phyloP scores from a whole-genome alignment of 2,797 vertebrate genomes.

The Paedocypris micromegethes region DNA sequence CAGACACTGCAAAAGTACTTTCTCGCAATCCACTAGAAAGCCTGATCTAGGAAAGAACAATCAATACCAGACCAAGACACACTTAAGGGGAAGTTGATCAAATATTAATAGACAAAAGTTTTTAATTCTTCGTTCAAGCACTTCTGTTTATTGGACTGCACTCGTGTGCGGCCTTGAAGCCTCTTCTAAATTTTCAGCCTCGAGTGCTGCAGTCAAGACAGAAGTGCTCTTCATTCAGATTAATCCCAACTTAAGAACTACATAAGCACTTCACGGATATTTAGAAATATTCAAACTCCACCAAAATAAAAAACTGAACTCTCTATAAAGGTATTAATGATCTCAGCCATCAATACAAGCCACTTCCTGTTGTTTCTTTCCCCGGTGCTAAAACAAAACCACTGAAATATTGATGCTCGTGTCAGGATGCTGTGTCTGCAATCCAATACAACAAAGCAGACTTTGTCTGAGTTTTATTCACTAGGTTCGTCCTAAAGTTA shows the following conservation, averaged over 20 bases:
- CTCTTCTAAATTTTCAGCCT: neutral
- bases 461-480: constrained; percentile 35
- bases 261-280: too few species aligned
- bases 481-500: constrained; percentile 3
- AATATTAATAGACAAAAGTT: constrained; percentile 47
- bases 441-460: constrained; percentile 60
- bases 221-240: neutral
- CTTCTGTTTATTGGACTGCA: constrained; percentile 17
- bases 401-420: constrained; percentile 71
- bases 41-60: constrained; percentile 52
- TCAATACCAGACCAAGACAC: constrained; percentile 52
- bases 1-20: neutral
- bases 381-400: constrained; percentile 58
- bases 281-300: too few species aligned
- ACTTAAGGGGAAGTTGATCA: constrained; percentile 50
- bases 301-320: constrained; percentile 14
- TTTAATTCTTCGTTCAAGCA: constrained; percentile 1
- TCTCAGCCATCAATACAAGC: constrained; percentile 57
- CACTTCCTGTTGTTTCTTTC: constrained; percentile 57
- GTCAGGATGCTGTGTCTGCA: constrained; percentile 61
- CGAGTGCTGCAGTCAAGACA: neutral
- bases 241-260: too few species aligned
- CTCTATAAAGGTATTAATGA: constrained; percentile 44
- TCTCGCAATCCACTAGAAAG: constrained; percentile 31
- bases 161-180: neutral